A percentile compares a stretch with the other conserved stretches of the same genome.
These are phyloP conservation scores for Misgurnus anguillicaudatus DNA, from an alignment of 2,113 vertebrate species.

Conservation along the genomic window DNA sequence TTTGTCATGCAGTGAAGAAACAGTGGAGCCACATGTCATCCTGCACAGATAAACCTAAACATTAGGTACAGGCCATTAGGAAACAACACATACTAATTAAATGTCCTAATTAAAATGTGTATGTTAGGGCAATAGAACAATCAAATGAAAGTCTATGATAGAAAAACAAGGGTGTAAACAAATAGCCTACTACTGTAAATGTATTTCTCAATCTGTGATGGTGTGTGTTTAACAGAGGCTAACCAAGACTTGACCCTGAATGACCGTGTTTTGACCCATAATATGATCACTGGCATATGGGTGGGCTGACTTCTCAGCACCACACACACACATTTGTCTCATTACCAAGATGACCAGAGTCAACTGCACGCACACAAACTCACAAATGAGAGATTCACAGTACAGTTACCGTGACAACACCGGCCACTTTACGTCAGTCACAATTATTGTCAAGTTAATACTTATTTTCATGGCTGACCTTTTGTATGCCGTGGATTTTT, in stretches of 20 bases:
- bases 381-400: constrained; percentile 8
- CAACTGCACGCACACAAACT: not conserved
- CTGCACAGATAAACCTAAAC: too few relatives aligned
- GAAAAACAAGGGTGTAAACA: not conserved
- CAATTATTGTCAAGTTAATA: not conserved
- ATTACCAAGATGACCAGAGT: not conserved
- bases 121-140: too few relatives aligned
- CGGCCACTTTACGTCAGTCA: not conserved
- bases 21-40: too few relatives aligned
- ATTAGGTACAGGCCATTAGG: too few relatives aligned
- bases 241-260: not conserved
- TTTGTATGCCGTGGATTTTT: not conserved
- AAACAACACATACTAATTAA: too few relatives aligned
- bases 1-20: not conserved
- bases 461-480: not conserved
- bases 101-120: too few relatives aligned
- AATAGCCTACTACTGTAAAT: not conserved
- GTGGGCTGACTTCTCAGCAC: not conserved
- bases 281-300: not conserved
- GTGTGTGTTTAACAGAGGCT: not conserved
- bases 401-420: constrained; percentile 1
- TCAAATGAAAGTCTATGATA: too few relatives aligned
- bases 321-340: not conserved
- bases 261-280: not conserved
- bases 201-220: not conserved